Conservation (phyloP, 2,113 vertebrate species). For the Chascanopsetta lugubris region DNA sequence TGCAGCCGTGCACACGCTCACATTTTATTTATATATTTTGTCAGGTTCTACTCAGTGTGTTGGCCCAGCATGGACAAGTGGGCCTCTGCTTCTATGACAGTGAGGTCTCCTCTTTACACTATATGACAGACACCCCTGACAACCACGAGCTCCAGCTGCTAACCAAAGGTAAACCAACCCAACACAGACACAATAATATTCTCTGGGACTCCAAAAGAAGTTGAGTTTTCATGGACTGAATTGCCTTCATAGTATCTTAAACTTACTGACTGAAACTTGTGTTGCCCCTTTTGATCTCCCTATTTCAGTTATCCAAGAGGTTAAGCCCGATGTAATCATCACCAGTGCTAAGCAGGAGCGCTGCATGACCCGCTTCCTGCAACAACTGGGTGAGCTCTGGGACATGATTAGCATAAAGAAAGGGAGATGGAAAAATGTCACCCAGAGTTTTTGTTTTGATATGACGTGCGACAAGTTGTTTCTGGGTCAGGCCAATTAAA, state of each 20-base stretch:
- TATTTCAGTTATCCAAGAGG: slow-evolving; percentile 84
- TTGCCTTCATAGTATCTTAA: neutral
- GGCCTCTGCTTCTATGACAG: slow-evolving; percentile 91
- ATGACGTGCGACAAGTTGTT: slow-evolving; percentile 19
- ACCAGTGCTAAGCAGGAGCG: slow-evolving; percentile 94
- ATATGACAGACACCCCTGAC: slow-evolving; percentile 89
- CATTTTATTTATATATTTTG: neutral
- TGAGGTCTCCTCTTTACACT: slow-evolving; percentile 86
- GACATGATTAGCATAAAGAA: neutral
- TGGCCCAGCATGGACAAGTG: slow-evolving; percentile 85
- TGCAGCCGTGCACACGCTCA: neutral
- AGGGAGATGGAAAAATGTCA: slow-evolving; percentile 1
- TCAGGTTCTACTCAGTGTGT: slow-evolving; percentile 86
- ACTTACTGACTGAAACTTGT: neutral
- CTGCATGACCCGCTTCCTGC: slow-evolving; percentile 84
- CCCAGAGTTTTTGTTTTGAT: slow-evolving; percentile 31
- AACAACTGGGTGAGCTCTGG: slow-evolving; percentile 75
- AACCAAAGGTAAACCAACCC: slow-evolving; percentile 80
- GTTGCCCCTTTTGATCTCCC: neutral
- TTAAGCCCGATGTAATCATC: slow-evolving; percentile 86
- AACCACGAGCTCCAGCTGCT: slow-evolving; percentile 85
- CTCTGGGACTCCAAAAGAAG: neutral
- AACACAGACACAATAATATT: neutral
- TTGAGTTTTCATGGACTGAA: neutral
- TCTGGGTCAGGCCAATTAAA: slow-evolving; percentile 53